These are phyloP conservation scores for Protophormia terraenovae DNA, from an alignment of 2,888 invertebrate genomes.

Conservation along the genomic window DNA sequence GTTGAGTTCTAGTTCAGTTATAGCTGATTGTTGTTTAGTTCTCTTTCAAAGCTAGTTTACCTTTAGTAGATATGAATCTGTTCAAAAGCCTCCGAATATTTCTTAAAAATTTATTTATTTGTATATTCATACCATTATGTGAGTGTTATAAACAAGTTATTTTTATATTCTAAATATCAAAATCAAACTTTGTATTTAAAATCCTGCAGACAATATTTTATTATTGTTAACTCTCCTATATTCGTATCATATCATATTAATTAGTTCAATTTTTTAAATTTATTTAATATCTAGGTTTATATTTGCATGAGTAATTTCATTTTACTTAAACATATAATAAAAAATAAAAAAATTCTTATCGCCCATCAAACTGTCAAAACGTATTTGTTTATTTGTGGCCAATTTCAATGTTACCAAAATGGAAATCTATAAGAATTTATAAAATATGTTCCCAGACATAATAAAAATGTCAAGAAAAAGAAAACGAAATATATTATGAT, in stretches of 20 bases:
- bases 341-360: slow-evolving; percentile 31
- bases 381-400: slow-evolving; percentile 51
- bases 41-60: no score
- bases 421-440: slow-evolving; percentile 21
- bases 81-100: no score
- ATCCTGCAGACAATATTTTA: background rate
- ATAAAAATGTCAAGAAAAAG: slow-evolving; percentile 72
- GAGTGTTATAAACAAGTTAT: no score
- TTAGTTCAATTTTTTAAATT: background rate
- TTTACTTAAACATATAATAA: background rate
- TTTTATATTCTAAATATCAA: no score
- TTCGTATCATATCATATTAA: background rate
- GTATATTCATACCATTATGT: no score
- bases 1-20: no score
- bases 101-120: no score
- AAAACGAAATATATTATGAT: slow-evolving; percentile 67
- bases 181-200: no score
- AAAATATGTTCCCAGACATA: slow-evolving; percentile 70
- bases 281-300: background rate
- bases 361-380: slow-evolving; percentile 52
- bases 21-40: no score
- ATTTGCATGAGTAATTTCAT: background rate
- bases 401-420: slow-evolving; percentile 41
- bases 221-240: background rate
- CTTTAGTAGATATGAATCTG: no score